Base-by-base conservation (phyloP, 2,888 invertebrate species). In the Herminia tarsipennalis region DNA sequence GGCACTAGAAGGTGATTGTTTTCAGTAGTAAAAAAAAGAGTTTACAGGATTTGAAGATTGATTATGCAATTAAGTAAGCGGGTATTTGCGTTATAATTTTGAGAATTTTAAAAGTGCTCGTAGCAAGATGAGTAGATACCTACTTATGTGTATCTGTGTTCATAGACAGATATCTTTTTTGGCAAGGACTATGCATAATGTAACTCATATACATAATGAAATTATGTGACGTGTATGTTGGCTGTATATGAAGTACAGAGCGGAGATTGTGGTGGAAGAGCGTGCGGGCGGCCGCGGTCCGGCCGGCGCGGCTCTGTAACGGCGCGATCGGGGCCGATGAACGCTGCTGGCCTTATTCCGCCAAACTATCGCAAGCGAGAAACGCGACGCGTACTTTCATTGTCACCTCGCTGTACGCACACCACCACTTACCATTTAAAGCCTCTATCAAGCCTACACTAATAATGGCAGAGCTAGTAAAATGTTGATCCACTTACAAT, bases 301-400 rank as follows among this genome's bases (percentile, higher is more conserved):
- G 67, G 68, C 66, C 65, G 65, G 56, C 65, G 40, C 65, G 47
- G 59, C 69, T 66, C 74, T 67, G 80, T 86, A 87, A 86, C 86
- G 87, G 84, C 82, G 70, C 75, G 75, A 84, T 78, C 78, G 86
- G 79, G 90, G 90, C 86, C 90, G 87, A 78, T 88, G 89, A 88
- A 89, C 89, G 88, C 83, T 41, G 71, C 80, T 87, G 89, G 89
- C 90, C 90, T 89, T 87, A 87, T 89, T 91, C 80, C 75, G 70
- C 66, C 73, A 73, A 86, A 87, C 86, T 86, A 88, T 87, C 83
- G 88, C 88, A 82, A 78, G 77, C 83, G 83, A 87, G 88, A 88
- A 86, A 89, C 78, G 79, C 81, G 75, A 70, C 71, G 73, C 78
- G 83, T 84, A 89, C 90, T 90, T 88, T 89, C 89, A 88, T 90